These are phyloP conservation scores for Drosophila mettleri DNA, from an alignment of 2,888 invertebrate genomes.

Conservation along the genomic window DNA sequence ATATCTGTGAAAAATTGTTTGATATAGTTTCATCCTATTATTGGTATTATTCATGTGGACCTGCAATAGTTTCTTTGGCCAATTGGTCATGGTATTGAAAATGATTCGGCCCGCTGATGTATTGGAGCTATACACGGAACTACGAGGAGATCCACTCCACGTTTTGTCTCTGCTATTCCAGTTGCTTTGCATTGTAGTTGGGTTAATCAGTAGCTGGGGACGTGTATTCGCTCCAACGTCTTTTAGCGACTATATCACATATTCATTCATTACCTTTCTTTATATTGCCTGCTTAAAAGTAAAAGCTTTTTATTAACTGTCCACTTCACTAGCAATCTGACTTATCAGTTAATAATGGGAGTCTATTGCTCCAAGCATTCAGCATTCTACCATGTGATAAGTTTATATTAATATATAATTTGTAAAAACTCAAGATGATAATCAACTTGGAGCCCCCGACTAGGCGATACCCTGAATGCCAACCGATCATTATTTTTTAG, in stretches of 20 bases:
- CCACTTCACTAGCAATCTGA: not conserved
- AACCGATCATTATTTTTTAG: too few relatives aligned
- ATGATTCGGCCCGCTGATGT: constrained; percentile 2
- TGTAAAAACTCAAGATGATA: too few relatives aligned
- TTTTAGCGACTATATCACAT: constrained; percentile 12
- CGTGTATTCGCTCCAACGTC: constrained; percentile 7
- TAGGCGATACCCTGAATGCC: too few relatives aligned
- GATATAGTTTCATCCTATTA: too few relatives aligned
- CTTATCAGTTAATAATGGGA: not conserved
- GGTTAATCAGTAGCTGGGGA: not conserved
- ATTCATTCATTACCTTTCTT: constrained; percentile 15
- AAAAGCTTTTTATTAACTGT: not conserved
- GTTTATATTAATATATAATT: too few relatives aligned
- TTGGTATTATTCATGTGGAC: not conserved
- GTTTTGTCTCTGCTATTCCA: constrained; percentile 19
- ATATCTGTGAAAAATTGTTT: constrained; percentile 51
- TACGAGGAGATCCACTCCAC: constrained; percentile 5
- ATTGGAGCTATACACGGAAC: not conserved
- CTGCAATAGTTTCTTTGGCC: not conserved
- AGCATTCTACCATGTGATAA: too few relatives aligned
- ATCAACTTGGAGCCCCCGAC: too few relatives aligned
- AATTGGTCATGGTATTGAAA: not conserved
- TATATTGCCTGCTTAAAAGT: not conserved
- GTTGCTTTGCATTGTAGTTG: constrained; percentile 9
- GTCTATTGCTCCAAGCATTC: not conserved